Evolutionary conservation across 2,888 invertebrate genomes (phyloP).

Genomic region (Pseudeuparius sepicola): DNA sequence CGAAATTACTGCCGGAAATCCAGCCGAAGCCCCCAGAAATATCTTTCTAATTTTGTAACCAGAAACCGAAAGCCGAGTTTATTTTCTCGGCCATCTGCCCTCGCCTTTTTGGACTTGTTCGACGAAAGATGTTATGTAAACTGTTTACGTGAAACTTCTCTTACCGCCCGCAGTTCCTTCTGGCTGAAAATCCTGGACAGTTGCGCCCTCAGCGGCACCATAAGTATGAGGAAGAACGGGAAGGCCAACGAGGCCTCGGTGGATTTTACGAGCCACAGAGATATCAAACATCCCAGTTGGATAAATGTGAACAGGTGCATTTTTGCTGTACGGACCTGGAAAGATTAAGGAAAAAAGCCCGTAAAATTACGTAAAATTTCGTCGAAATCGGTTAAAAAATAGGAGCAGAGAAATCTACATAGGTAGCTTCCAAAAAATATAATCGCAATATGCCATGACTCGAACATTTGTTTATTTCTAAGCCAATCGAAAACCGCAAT

Average conservation of each 20-base stretch:
- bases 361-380: no score
- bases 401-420: no score
- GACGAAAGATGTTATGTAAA: not conserved
- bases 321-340: constrained; percentile 74
- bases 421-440: no score
- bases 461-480: no score
- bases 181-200: constrained; percentile 66
- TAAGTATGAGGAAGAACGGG: constrained; percentile 86
- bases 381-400: no score
- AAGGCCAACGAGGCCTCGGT: constrained; percentile 81
- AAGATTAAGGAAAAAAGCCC: constrained; percentile 16
- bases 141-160: constrained; percentile 25
- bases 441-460: no score
- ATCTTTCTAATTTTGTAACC: not conserved
- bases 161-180: constrained; percentile 76
- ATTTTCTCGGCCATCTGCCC: not conserved
- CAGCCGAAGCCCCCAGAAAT: not conserved
- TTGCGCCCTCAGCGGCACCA: constrained; percentile 78
- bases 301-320: constrained; percentile 87
- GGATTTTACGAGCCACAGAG: constrained; percentile 84
- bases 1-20: no score
- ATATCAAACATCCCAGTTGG: constrained; percentile 66
- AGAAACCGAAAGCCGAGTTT: not conserved
- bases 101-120: no score
- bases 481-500: no score